Conservation (phyloP, 2,888 invertebrate genomes). For the Ptilodon capucinus region DNA sequence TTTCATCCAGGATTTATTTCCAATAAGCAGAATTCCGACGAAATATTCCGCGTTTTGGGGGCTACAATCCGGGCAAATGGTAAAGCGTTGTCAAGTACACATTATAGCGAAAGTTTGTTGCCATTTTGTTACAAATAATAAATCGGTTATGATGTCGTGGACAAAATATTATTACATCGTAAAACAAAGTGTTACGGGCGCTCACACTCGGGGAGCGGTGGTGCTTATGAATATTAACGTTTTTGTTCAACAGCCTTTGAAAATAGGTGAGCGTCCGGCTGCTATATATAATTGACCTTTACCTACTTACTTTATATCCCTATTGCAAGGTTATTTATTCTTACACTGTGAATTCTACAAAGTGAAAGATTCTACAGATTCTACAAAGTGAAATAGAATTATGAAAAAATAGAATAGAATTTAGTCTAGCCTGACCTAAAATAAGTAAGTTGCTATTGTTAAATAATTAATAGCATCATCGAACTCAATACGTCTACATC, state of each 20-base stretch:
- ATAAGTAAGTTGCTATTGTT: no score
- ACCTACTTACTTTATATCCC: no score
- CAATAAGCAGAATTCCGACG: conserved; percentile 62
- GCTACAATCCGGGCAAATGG: conserved; percentile 51
- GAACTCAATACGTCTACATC: no score
- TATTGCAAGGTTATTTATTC: no score
- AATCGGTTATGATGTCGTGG: conserved; percentile 45
- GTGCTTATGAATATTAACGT: conserved; percentile 42
- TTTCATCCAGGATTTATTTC: conserved; percentile 71
- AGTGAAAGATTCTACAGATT: no score
- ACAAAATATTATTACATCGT: conserved; percentile 44
- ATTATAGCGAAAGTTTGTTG: conserved; percentile 44
- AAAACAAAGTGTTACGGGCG: conserved; percentile 45
- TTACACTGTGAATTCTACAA: background rate
- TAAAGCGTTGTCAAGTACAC: conserved; percentile 42
- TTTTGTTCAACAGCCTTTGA: conserved; percentile 34
- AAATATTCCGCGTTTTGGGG: conserved; percentile 58
- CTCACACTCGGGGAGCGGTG: conserved; percentile 31
- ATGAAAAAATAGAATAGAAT: no score
- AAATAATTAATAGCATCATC: no score
- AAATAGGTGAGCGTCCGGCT: conserved; percentile 23
- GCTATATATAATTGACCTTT: background rate
- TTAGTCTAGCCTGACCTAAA: no score
- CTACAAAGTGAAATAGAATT: no score
- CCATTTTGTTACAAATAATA: conserved; percentile 49